phyloP scores from a whole-genome alignment of 1,140 invertebrate genomes.

The Neoseiulus cucumeris region DNA sequence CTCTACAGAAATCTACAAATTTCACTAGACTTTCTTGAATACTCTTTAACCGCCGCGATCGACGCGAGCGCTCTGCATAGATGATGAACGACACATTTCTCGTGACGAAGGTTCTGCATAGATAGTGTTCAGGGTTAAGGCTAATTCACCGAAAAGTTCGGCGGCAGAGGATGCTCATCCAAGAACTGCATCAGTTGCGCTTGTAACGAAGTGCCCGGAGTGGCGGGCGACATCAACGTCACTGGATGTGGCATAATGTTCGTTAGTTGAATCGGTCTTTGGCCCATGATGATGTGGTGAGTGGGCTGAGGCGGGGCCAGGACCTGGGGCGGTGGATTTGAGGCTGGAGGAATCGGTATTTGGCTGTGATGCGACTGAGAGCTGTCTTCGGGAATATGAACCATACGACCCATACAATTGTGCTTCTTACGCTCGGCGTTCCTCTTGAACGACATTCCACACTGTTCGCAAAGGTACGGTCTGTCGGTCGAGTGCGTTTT shows the following conservation, averaged over 20 bases:
- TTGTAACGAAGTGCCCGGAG: not conserved
- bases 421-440: constrained; percentile 9
- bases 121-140: not conserved
- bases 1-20: too few species aligned
- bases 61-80: too few species aligned
- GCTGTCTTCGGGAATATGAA: constrained; percentile 7
- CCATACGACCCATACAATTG: constrained; percentile 1
- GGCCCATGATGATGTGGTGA: not conserved
- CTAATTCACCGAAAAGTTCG: not conserved
- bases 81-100: not conserved
- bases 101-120: not conserved
- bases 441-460: constrained; percentile 26
- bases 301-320: not conserved
- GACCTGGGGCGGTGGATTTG: not conserved
- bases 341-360: not conserved
- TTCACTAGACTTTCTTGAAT: too few species aligned
- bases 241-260: not conserved
- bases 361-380: constrained; percentile 5
- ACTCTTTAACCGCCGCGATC: too few species aligned
- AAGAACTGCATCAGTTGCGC: not conserved
- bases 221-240: constrained; percentile 5
- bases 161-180: not conserved
- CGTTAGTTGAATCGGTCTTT: not conserved
- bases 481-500: constrained; percentile 18
- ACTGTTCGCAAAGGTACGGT: constrained; percentile 21